Percentiles rank a stretch among this genome's conserved stretches.
phyloP scores from a whole-genome alignment of 92 coral and sea anemone genomes.

The Phenganax subtilis region DNA sequence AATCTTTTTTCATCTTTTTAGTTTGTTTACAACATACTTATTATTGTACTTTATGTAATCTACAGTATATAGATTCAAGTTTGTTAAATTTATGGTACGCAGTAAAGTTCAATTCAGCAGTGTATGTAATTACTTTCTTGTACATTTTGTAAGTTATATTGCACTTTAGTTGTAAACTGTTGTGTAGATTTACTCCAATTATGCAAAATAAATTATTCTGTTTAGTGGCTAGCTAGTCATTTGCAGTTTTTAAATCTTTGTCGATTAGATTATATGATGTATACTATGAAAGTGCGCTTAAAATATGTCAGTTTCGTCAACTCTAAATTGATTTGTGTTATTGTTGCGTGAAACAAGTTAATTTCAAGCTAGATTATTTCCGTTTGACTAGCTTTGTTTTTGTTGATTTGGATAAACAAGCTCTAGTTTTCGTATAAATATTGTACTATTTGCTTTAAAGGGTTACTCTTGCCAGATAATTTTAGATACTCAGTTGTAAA shows the following conservation, averaged over 20 bases:
- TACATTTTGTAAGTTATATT: not conserved
- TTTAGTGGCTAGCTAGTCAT: not conserved
- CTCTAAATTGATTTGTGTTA: not conserved
- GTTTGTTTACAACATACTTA: not conserved
- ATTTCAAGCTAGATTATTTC: too few species aligned
- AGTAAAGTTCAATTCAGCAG: too few species aligned
- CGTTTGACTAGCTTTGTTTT: too few species aligned
- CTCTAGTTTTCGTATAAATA: not conserved
- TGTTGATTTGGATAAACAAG: too few species aligned
- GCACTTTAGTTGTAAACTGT: too few species aligned
- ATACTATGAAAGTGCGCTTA: not conserved
- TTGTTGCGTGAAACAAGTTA: too few species aligned
- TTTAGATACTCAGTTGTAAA: not conserved
- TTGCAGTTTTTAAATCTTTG: not conserved
- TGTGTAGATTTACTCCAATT: not conserved
- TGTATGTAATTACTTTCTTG: not conserved
- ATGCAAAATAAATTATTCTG: not conserved
- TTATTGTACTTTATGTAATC: not conserved
- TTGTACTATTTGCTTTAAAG: not conserved
- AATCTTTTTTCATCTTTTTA: not conserved
- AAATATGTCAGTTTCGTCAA: not conserved
- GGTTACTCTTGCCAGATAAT: not conserved
- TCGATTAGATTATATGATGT: not conserved
- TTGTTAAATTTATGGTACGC: too few species aligned
- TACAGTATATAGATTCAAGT: too few species aligned